These are phyloP conservation scores for Psix sp. DNA, from an alignment of 1,140 invertebrate species.

Conservation along the genomic window DNA sequence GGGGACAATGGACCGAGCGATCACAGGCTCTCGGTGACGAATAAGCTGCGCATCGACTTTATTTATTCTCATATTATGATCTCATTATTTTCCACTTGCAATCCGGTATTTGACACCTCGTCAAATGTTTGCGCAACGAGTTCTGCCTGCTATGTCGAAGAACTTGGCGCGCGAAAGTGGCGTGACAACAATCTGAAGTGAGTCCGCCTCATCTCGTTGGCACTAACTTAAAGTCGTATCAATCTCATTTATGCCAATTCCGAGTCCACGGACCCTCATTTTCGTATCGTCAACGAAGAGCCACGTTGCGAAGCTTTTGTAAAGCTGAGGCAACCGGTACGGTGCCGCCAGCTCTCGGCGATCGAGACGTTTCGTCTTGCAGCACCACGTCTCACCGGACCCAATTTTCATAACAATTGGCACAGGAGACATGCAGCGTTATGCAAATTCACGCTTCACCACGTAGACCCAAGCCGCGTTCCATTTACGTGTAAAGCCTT, in stretches of 20 bases:
- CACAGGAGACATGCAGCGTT: slow-evolving; percentile 57
- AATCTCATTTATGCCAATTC: slow-evolving; percentile 78
- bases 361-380: slow-evolving; percentile 54
- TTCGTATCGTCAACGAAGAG: slow-evolving; percentile 40
- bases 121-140: slow-evolving; percentile 59
- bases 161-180: slow-evolving; percentile 64
- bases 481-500: slow-evolving; percentile 31
- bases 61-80: slow-evolving; percentile 60
- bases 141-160: slow-evolving; percentile 41
- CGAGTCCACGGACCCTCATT: slow-evolving; percentile 58
- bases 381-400: slow-evolving; percentile 59
- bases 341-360: slow-evolving; percentile 7
- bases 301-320: slow-evolving; percentile 41
- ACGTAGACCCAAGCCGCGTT: slow-evolving; percentile 22
- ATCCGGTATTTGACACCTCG: slow-evolving; percentile 60
- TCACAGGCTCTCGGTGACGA: slow-evolving; percentile 45
- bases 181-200: slow-evolving; percentile 67
- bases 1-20: slow-evolving; percentile 16
- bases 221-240: slow-evolving; percentile 76
- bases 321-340: not conserved
- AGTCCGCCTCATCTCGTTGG: slow-evolving; percentile 49
- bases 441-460: slow-evolving; percentile 64
- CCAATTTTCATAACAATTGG: slow-evolving; percentile 72
- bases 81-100: slow-evolving; percentile 62
- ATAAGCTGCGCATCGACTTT: slow-evolving; percentile 53